These are phyloP conservation scores for Andrena trimmerana DNA, from an alignment of 2,888 invertebrate species.

Conservation along the genomic window DNA sequence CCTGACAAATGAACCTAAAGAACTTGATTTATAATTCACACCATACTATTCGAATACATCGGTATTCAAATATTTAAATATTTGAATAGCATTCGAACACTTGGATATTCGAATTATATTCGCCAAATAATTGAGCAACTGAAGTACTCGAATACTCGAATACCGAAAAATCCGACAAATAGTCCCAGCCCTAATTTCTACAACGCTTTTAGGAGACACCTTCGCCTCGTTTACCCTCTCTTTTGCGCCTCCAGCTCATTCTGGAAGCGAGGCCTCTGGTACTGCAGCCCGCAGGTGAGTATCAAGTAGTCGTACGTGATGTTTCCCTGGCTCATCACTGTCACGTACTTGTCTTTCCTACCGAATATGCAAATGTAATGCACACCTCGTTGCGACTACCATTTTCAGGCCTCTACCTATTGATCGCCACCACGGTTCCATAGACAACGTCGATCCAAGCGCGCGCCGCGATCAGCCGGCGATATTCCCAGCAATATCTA, in stretches of 20 bases:
- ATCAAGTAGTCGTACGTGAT: constrained; percentile 82
- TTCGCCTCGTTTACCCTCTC: constrained; percentile 57
- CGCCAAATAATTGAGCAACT: too few species aligned
- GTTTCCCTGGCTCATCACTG: constrained; percentile 82
- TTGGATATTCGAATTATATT: too few species aligned
- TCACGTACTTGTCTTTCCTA: constrained; percentile 87
- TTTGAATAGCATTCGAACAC: too few species aligned
- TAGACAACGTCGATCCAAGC: constrained; percentile 89
- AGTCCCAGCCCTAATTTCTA: neutral
- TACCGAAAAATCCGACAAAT: too few species aligned
- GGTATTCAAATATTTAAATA: too few species aligned
- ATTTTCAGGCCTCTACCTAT: constrained; percentile 86
- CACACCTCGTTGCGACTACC: neutral
- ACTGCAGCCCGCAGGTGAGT: constrained; percentile 80
- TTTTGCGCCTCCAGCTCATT: constrained; percentile 48
- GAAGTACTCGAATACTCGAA: too few species aligned
- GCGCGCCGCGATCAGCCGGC: constrained; percentile 87
- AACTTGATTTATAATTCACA: too few species aligned
- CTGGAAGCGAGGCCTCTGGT: constrained; percentile 65
- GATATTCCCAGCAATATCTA: constrained; percentile 86
- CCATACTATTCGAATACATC: too few species aligned
- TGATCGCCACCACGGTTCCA: constrained; percentile 87
- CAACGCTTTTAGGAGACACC: neutral
- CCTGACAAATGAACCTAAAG: too few species aligned
- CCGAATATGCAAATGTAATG: neutral